Conservation (phyloP, 2,113 vertebrate genomes). For the Carollia perspicillata region DNA sequence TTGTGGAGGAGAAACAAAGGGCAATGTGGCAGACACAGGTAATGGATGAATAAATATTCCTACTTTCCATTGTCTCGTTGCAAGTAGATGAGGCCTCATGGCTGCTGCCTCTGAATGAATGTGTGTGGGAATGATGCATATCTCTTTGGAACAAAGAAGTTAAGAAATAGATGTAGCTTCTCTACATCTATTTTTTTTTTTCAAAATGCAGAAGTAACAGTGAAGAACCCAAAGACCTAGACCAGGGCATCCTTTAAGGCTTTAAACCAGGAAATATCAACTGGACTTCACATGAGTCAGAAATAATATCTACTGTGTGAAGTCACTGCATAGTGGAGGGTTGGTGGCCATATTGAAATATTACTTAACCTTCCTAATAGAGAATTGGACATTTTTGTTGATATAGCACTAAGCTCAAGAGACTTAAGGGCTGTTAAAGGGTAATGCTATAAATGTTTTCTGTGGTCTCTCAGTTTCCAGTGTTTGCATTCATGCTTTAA, state of each 20-base stretch:
- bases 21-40: background rate
- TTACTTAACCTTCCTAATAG: background rate
- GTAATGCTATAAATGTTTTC: background rate
- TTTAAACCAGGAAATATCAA: background rate
- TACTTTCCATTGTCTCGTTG: background rate
- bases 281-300: background rate
- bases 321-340: background rate
- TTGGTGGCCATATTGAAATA: background rate
- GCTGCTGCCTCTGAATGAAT: background rate
- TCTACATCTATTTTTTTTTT: background rate
- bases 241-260: background rate
- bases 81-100: too few relatives aligned
- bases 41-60: background rate
- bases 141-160: background rate
- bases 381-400: background rate
- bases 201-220: background rate
- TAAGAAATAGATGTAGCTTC: background rate
- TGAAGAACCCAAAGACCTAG: background rate
- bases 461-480: background rate
- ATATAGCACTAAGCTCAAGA: background rate
- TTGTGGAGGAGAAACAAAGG: background rate
- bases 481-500: background rate
- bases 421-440: background rate
- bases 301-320: background rate
- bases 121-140: background rate